Conservation (phyloP, 2,888 invertebrate species). For the Nemotelus nigrinus region DNA sequence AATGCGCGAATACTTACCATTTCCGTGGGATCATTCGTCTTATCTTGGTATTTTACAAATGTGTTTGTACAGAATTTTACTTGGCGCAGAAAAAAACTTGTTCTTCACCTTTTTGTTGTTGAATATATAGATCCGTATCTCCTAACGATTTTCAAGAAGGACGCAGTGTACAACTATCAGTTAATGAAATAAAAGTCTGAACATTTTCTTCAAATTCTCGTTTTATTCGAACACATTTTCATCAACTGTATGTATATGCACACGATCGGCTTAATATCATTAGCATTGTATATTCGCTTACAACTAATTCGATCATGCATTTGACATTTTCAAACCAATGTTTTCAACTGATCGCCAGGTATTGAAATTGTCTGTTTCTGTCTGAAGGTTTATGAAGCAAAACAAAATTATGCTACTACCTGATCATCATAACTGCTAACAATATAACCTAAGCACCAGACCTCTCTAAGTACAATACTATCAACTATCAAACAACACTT, state of each 20-base stretch:
- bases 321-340: neutral
- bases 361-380: neutral
- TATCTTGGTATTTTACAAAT: too few relatives aligned
- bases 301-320: neutral
- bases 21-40: too few relatives aligned
- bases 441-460: neutral
- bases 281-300: neutral
- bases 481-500: neutral
- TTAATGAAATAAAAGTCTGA: neutral
- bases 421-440: neutral
- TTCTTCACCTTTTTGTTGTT: neutral
- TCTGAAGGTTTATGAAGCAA: neutral
- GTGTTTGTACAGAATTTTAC: neutral
- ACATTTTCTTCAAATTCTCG: neutral
- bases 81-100: neutral
- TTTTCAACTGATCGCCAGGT: neutral
- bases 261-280: conserved; percentile 1
- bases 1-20: too few relatives aligned
- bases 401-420: neutral
- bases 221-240: conserved; percentile 11
- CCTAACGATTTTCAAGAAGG: too few relatives aligned
- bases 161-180: too few relatives aligned
- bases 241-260: neutral
- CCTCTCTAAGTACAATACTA: neutral
- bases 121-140: too few relatives aligned